phyloP scores from a whole-genome alignment of 2,797 vertebrate species.

The Chiloscyllium punctatum region DNA sequence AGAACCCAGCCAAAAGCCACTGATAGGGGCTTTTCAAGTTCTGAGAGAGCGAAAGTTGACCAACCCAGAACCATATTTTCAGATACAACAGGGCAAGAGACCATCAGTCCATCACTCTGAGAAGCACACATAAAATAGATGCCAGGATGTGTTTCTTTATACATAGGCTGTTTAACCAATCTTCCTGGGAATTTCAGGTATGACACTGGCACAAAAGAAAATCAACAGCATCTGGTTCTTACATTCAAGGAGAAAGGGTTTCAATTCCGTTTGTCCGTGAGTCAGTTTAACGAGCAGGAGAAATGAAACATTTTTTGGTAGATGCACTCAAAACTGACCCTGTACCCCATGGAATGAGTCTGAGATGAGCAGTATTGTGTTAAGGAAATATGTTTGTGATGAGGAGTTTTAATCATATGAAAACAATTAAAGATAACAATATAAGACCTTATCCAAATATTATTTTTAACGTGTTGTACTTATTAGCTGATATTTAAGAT shows the following conservation, averaged over 20 bases:
- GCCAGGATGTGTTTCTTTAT: background rate
- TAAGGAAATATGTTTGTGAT: background rate
- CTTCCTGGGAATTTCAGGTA: background rate
- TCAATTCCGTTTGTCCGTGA: background rate
- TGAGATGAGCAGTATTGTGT: background rate
- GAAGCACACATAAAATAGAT: background rate
- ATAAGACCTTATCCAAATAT: background rate
- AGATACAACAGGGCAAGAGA: background rate
- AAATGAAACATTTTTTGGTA: background rate
- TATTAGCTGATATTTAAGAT: background rate
- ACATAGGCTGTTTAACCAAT: background rate
- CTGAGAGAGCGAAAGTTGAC: background rate
- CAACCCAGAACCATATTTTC: background rate
- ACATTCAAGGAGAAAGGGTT: background rate
- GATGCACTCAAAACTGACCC: background rate
- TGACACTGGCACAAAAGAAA: background rate
- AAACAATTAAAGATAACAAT: background rate
- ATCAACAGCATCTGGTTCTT: background rate
- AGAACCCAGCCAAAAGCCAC: background rate
- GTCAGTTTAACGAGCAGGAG: background rate
- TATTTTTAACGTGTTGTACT: background rate
- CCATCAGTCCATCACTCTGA: background rate
- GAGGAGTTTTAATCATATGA: background rate
- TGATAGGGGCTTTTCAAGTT: background rate
- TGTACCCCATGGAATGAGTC: background rate